Evolutionary conservation across 2,888 invertebrate genomes (phyloP), one percentile per base, ranked within the genome.

Genomic region (Bembecia ichneumoniformis): DNA sequence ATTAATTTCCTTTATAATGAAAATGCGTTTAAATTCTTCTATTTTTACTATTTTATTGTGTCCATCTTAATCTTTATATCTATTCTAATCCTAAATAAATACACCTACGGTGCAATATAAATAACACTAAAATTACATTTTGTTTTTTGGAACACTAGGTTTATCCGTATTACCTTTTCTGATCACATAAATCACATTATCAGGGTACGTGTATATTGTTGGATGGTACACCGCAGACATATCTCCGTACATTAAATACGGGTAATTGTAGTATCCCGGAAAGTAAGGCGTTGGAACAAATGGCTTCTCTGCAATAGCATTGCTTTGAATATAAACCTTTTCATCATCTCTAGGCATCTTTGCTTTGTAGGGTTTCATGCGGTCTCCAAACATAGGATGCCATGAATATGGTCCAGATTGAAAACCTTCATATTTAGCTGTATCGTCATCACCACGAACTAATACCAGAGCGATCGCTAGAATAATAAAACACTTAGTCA

Each of bases 101-200:
- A 20, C 20, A 20, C 1, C 7, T 7, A 20, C 20, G 3, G 7
- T 1, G 1, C 7, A 5, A 20, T 20, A 9, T 28, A 28, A 28
- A 28, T 28, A 9, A 28, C 9, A 28, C 28, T 28, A 0, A 28
- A 28, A 9, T 28, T 28, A 40, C n/a, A 14, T 40, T 40, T 40
- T 40, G 3, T 56, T 60, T 50, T 57, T 53, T 0, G 60, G 58
- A 3, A 59, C 49, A 49, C 64, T 57, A 10, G 50, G 53, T 45
- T 66, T 69, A 2, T 71, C 66, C 46, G 70, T 73, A 1, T 55
- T 51, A 20, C 68, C 63, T 44, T 74, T 75, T 47, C 58, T 72
- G 1, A 70, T 54, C 28, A 56, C 65, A 47, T 67, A 67, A 49
- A 40, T n/a, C 64, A 66, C 4, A 56, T 40, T 53, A 47, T 64